Evolutionary conservation across 1,140 invertebrate species (phyloP), one percentile per base, ranked within the genome.

Genomic region (Philopotamus ludificatus): DNA sequence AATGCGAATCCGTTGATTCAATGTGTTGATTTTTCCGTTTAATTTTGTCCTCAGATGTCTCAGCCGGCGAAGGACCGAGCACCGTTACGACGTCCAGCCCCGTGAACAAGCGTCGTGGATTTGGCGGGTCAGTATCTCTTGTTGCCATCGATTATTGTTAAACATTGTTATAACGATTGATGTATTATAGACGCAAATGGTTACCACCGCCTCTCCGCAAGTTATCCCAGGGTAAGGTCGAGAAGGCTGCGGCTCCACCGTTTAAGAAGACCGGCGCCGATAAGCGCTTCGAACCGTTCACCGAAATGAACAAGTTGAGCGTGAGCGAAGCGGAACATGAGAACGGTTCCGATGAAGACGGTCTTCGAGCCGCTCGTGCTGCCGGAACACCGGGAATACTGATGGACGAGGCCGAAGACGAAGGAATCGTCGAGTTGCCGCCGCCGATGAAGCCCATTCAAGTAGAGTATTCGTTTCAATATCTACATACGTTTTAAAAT

Each of bases 361-460:
- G 75, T 18, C 79, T 79, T 7, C 15, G 18, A 74, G 76, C 22
- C 44, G 49, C 28, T 68, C 71, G 34, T 55, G 68, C 18, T 70
- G 67, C 53, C 63, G 72, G 64, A 59, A 67, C 58, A 57, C 67
- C 16, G 58, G 71, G 39, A 64, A 62, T 39, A 73, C 69, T 23
- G 12, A 67, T 76, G 66, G 87, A 86, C 74, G 87, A 86, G 45
- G 87, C 87, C 63, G 90, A 93, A 71, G 90, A 89, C 68, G 89
- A 87, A 63, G 89, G 88, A 26, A 34, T 90, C 66, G 84, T 94
- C 0, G 94, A 96, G 80, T 79, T 97, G 70, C 94, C 94, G 26
- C 95, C 95, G 21, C 94, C 95, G 1, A 97, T 97, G 94, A 93
- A 94, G 76, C 93, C 95, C 3, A 93, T 97, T 72, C 90, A 93